These are phyloP conservation scores for Candoia aspera DNA, from an alignment of 2,113 vertebrate genomes.

Conservation along the genomic window DNA sequence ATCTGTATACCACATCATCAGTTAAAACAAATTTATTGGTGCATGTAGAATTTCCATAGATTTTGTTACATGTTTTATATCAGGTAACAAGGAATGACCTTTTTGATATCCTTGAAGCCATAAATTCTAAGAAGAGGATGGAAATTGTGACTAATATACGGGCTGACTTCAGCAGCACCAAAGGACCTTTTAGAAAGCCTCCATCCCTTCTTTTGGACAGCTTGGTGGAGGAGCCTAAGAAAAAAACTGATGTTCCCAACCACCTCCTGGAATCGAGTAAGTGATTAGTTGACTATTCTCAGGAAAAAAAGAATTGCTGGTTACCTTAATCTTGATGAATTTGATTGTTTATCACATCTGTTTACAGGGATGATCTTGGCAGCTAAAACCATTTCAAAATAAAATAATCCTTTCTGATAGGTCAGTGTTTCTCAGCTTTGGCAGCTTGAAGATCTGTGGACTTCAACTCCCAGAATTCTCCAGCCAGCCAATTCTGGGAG, in stretches of 20 bases:
- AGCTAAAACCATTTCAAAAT: not conserved
- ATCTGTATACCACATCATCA: not conserved
- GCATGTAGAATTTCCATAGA: not conserved
- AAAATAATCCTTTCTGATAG: not conserved
- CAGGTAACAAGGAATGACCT: conserved; percentile 50
- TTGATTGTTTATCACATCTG: not conserved
- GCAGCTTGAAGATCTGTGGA: too few relatives aligned
- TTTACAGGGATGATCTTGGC: not conserved
- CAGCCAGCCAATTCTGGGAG: too few relatives aligned
- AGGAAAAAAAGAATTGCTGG: not conserved
- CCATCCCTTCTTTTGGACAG: conserved; percentile 74
- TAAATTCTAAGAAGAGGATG: conserved; percentile 70
- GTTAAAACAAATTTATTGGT: not conserved
- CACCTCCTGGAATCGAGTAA: conserved; percentile 87
- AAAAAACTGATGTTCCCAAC: conserved; percentile 70
- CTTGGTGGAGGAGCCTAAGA: conserved; percentile 79
- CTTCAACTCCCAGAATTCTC: too few relatives aligned
- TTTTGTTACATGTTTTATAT: not conserved
- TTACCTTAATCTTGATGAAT: not conserved
- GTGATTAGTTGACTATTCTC: conserved; percentile 23
- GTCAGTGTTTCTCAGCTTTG: too few relatives aligned
- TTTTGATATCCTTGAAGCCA: conserved; percentile 32
- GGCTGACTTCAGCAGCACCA: not conserved
- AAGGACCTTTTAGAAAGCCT: conserved; percentile 55
- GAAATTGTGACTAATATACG: conserved; percentile 63